phyloP scores from a whole-genome alignment of 1,140 invertebrate genomes.

The Antheraea pernyi region DNA sequence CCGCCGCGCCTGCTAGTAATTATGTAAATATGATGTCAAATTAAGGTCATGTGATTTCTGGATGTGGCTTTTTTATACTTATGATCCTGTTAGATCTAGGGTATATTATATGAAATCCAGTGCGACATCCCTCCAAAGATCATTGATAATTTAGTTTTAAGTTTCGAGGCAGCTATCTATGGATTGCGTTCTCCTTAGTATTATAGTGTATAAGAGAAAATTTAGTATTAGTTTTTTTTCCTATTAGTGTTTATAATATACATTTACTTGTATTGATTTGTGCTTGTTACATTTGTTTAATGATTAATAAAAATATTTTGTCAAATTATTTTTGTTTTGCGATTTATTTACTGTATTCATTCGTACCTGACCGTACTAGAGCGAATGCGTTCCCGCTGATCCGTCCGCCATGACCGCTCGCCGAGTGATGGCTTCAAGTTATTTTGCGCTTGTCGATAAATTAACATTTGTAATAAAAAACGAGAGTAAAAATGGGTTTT shows the following conservation, averaged over 20 bases:
- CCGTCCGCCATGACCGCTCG: neutral
- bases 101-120: too few species aligned
- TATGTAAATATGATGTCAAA: too few species aligned
- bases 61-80: too few species aligned
- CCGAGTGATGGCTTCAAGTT: neutral
- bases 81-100: too few species aligned
- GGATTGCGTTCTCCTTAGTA: neutral
- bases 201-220: too few species aligned
- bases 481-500: too few species aligned
- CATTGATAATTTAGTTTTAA: neutral
- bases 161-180: neutral
- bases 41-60: too few species aligned
- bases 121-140: too few species aligned
- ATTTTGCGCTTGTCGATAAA: neutral
- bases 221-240: neutral
- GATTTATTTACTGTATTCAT: neutral
- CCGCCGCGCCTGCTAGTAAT: too few species aligned
- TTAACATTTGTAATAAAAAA: too few species aligned
- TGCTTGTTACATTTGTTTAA: neutral
- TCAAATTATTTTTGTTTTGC: neutral
- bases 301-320: neutral
- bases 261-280: neutral
- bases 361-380: neutral
- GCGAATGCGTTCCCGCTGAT: neutral
- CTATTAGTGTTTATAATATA: too few species aligned